Evolutionary conservation across 2,113 vertebrate species (phyloP).

Genomic region (Clarias gariepinus): DNA sequence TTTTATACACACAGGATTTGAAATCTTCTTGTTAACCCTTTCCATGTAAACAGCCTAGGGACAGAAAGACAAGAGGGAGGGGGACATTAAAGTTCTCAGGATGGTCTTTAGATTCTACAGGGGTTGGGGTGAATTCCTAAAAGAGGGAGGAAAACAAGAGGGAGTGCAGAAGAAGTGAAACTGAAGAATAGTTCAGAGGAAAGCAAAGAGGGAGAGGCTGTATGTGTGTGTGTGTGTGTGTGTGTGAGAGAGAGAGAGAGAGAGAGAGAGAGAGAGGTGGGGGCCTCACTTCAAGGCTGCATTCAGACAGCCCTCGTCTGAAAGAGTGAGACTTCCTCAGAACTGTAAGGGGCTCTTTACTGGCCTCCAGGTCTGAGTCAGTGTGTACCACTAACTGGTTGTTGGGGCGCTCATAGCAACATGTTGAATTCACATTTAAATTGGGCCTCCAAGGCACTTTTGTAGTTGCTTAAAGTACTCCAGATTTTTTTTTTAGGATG

Average conservation of each 20-base stretch:
- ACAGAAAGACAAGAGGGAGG: neutral
- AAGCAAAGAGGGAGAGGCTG: constrained; percentile 35
- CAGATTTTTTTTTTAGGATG: constrained; percentile 50
- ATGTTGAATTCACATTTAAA: constrained; percentile 74
- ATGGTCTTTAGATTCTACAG: constrained; percentile 25
- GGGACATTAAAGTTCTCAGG: constrained; percentile 32
- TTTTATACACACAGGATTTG: neutral
- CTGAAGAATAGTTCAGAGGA: constrained; percentile 36
- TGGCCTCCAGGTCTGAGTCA: constrained; percentile 57
- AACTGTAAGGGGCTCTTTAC: constrained; percentile 71
- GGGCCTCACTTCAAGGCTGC: constrained; percentile 65
- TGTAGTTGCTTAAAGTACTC: constrained; percentile 51
- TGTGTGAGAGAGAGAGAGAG: neutral
- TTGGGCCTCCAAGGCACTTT: constrained; percentile 57
- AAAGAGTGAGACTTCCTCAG: constrained; percentile 71
- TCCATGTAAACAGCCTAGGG: neutral
- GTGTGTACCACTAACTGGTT: constrained; percentile 59
- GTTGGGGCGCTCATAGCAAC: constrained; percentile 58
- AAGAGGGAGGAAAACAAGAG: constrained; percentile 41
- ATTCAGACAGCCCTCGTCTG: constrained; percentile 66
- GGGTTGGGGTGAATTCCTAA: constrained; percentile 31
- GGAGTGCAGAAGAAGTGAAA: constrained; percentile 14
- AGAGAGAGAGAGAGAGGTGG: constrained; percentile 27
- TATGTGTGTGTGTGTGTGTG: constrained; percentile 40
- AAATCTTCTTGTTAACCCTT: neutral